Conservation (phyloP, 2,888 invertebrate genomes). For the Macrophya annulata region DNA sequence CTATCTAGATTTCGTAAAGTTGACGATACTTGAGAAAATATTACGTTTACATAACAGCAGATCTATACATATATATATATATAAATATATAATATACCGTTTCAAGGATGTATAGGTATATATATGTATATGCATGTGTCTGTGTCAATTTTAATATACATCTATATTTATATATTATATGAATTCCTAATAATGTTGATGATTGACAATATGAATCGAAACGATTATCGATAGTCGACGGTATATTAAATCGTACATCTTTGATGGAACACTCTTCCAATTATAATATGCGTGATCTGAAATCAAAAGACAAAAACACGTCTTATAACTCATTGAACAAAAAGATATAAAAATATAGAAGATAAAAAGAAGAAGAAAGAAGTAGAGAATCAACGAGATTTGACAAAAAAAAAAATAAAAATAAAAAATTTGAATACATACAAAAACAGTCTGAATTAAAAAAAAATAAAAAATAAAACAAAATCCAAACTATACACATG, state of each 20-base stretch:
- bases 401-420: background rate
- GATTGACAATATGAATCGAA: constrained; percentile 45
- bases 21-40: constrained; percentile 32
- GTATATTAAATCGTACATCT: constrained; percentile 39
- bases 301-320: constrained; percentile 1
- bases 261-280: background rate
- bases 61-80: constrained; percentile 6
- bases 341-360: background rate
- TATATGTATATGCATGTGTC: constrained; percentile 2
- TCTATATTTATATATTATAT: constrained; percentile 43
- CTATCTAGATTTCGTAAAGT: constrained; percentile 35
- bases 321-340: background rate
- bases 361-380: background rate
- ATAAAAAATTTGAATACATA: too few relatives aligned
- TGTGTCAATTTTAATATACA: constrained; percentile 32
- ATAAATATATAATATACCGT: background rate
- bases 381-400: background rate
- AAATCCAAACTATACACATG: background rate
- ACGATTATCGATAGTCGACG: constrained; percentile 29
- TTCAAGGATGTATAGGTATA: background rate
- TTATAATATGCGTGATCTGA: constrained; percentile 21
- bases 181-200: constrained; percentile 39
- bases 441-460: too few relatives aligned
- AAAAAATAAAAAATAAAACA: background rate
- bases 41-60: background rate